Base-by-base conservation (phyloP, 2,113 vertebrate genomes). In the Caloenas nicobarica region DNA sequence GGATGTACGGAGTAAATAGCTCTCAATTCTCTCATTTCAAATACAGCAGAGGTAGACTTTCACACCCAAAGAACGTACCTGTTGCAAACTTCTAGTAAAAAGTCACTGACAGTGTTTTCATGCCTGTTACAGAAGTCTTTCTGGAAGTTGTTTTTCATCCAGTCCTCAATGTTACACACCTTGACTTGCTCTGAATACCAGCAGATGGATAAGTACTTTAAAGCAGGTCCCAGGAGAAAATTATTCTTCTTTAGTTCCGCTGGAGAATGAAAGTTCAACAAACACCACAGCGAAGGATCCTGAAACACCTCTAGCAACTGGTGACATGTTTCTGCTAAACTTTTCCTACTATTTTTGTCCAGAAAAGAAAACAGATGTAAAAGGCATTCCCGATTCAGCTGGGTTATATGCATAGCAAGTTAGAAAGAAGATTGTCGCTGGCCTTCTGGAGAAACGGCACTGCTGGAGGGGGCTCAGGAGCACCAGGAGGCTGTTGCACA, bases 321-420 rank as follows among this genome's bases (percentile, higher is more conserved):
- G 18, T 61, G 81, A 93, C 99, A 99, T 69, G 99, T 99, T 69
- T 98, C 96, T 66, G 98, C 99, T 51, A 99, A 93, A 72, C 77
- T 98, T 94, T 88, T 98, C 56, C 99, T 98, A 91, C 98, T 98
- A 81, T 98, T 98, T 91, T 98, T 99, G 97, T 99, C 99, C 97
- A 99, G 97, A 96, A 99, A 99, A 68, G 99, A 99, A 92, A 99
- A 99, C 48, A 99, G 96, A 97, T 99, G 98, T 34, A 99, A 94
- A 74, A 99, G 98, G 94, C 99, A 99, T 77, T 99, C 99, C 8
- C 69, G 95, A 93, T 99, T 99, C 72, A 99, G 98, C 96, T 99
- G 97, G 14, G 97, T 98, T 69, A 99, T 97, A 50, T 98, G 98
- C 99, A 99, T 99, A 88, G 88, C 22, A 28, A 10, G 87, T 10